These are phyloP conservation scores for Perognathus longimembris DNA, from an alignment of 2,113 vertebrate species.

Conservation along the genomic window DNA sequence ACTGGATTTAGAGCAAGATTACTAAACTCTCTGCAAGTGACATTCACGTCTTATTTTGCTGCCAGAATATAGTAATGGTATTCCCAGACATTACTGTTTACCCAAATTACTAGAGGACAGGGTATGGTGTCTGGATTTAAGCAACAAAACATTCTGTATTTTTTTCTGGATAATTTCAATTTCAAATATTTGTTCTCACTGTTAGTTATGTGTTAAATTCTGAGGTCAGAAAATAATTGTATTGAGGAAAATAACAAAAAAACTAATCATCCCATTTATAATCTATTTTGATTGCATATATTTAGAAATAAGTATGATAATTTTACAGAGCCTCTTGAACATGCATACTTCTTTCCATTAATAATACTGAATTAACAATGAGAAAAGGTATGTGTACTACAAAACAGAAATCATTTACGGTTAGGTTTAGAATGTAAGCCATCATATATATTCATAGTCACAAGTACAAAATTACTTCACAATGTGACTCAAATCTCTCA, in stretches of 20 bases:
- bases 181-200: conserved; percentile 49
- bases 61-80: background rate
- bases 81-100: conserved; percentile 34
- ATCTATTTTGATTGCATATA: background rate
- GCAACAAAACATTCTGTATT: conserved; percentile 32
- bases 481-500: conserved; percentile 40
- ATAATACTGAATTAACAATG: conserved; percentile 43
- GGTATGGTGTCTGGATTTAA: background rate
- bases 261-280: background rate
- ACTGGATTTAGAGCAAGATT: conserved; percentile 48
- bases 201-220: conserved; percentile 5
- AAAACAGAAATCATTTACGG: conserved; percentile 57
- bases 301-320: conserved; percentile 41
- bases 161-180: conserved; percentile 58
- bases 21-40: conserved; percentile 43
- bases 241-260: conserved; percentile 47
- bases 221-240: conserved; percentile 43
- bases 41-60: conserved; percentile 31
- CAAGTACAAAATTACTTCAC: conserved; percentile 56
- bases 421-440: conserved; percentile 37
- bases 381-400: background rate
- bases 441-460: conserved; percentile 20
- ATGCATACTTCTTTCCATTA: background rate
- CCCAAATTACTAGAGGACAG: conserved; percentile 21
- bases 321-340: conserved; percentile 39